Conservation (phyloP, 1,140 invertebrate genomes). For the Tribolium madens region DNA sequence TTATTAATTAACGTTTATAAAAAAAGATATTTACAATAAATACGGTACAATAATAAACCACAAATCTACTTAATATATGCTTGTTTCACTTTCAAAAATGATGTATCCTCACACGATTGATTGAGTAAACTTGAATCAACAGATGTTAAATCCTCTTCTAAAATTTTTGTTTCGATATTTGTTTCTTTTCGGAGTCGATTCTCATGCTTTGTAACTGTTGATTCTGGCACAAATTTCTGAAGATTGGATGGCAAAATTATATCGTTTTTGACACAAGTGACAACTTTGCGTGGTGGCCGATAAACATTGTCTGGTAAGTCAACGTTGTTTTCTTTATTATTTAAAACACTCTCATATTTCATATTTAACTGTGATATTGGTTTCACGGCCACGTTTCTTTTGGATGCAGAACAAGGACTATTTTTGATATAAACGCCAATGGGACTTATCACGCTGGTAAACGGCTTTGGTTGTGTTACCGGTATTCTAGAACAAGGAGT, state of each 20-base stretch:
- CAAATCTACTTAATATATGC: background rate
- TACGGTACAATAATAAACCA: too few relatives aligned
- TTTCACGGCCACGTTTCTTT: background rate
- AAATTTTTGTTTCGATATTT: background rate
- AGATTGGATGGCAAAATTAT: slow-evolving; percentile 1
- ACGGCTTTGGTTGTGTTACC: background rate
- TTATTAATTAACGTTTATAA: too few relatives aligned
- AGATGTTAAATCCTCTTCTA: background rate
- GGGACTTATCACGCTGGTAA: slow-evolving; percentile 29
- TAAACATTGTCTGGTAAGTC: slow-evolving; percentile 20
- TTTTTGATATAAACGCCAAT: slow-evolving; percentile 32
- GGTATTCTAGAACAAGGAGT: background rate
- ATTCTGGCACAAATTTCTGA: slow-evolving; percentile 17
- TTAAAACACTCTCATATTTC: background rate
- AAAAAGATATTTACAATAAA: too few relatives aligned
- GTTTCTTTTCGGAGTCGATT: background rate
- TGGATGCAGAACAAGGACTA: slow-evolving; percentile 1
- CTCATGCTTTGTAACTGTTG: background rate
- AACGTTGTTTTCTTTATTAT: slow-evolving; percentile 9
- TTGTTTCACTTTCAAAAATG: background rate
- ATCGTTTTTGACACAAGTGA: background rate
- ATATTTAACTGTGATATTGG: background rate
- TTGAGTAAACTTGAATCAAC: background rate
- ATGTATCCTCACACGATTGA: background rate
- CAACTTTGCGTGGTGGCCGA: slow-evolving; percentile 6